phyloP scores from a whole-genome alignment of 2,797 vertebrate genomes.

The Falco peregrinus region DNA sequence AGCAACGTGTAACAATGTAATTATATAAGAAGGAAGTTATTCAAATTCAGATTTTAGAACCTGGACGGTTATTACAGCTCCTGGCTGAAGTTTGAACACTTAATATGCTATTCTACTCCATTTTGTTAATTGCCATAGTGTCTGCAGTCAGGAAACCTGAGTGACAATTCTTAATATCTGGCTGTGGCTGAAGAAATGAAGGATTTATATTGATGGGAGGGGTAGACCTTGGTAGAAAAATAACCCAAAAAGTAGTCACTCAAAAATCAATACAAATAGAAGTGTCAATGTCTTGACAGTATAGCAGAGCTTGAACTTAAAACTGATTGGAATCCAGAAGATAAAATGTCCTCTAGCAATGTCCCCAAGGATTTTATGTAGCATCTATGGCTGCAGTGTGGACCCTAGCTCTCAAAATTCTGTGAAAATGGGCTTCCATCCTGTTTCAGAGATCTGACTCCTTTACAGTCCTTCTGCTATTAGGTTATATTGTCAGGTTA shows the following conservation, averaged over 20 bases:
- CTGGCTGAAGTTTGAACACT: constrained; percentile 8
- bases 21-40: constrained; percentile 51
- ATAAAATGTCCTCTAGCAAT: not conserved
- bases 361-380: not conserved
- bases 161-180: not conserved
- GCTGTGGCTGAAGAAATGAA: not conserved
- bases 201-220: constrained; percentile 27
- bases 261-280: constrained; percentile 13
- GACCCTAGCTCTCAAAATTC: not conserved
- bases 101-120: constrained; percentile 26
- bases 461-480: not conserved
- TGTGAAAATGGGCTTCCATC: not conserved
- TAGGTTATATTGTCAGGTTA: not conserved
- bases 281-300: not conserved
- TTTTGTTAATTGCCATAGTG: constrained; percentile 12
- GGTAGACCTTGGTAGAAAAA: not conserved
- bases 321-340: not conserved
- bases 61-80: constrained; percentile 1
- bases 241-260: not conserved
- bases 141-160: not conserved
- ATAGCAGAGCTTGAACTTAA: not conserved
- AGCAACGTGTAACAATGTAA: constrained; percentile 29
- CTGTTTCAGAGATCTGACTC: not conserved
- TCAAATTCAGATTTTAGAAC: constrained; percentile 34
- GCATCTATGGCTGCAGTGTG: not conserved